Percentiles rank a stretch among this genome's conserved stretches.
Evolutionary conservation across 2,113 vertebrate genomes (phyloP).

Genomic region (Piaya cayana): DNA sequence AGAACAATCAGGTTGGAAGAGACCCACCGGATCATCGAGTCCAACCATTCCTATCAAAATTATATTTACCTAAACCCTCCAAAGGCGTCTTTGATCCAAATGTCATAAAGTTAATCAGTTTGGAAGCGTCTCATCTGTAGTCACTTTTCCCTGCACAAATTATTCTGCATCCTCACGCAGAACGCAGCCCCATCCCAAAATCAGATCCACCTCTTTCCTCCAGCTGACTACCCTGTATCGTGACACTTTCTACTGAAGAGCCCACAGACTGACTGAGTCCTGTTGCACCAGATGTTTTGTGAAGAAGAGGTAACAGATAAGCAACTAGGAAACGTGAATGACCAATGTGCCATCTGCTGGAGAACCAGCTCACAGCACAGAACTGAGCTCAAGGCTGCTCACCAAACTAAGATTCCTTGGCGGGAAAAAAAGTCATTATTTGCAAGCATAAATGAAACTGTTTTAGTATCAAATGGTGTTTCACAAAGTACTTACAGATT

Average conservation of each 20-base stretch:
- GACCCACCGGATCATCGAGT: no score
- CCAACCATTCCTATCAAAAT: no score
- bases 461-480: not conserved
- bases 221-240: not conserved
- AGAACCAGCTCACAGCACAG: not conserved
- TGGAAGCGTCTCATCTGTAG: not conserved
- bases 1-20: no score
- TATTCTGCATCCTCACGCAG: not conserved
- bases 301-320: not conserved
- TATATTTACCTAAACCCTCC: not conserved
- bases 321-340: not conserved
- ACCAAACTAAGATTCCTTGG: not conserved
- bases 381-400: not conserved
- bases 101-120: not conserved
- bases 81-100: not conserved
- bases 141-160: not conserved
- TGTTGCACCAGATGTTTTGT: not conserved
- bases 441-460: not conserved
- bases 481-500: constrained; percentile 82
- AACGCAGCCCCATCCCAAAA: not conserved
- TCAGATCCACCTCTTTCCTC: not conserved
- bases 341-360: not conserved
- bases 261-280: not conserved
- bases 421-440: no score
- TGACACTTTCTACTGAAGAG: not conserved